These are phyloP conservation scores for Phalanger gymnotis DNA, from an alignment of 2,797 vertebrate species.

Conservation along the genomic window DNA sequence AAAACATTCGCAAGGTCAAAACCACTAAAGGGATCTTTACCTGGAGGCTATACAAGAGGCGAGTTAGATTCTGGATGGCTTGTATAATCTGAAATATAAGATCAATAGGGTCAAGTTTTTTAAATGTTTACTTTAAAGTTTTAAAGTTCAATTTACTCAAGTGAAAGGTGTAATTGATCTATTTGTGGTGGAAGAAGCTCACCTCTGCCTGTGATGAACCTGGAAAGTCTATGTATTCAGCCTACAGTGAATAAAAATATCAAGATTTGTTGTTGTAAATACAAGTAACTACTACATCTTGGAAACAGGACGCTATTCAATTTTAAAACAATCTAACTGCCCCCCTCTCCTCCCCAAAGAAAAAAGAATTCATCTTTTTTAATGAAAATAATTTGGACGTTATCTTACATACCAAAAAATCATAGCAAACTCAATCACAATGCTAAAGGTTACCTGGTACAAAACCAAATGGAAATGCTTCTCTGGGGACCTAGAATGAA, in stretches of 20 bases:
- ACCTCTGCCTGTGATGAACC: slow-evolving; percentile 84
- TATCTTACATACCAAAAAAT: not conserved
- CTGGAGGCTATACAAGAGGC: slow-evolving; percentile 96
- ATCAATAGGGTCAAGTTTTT: slow-evolving; percentile 70
- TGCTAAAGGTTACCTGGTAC: not conserved
- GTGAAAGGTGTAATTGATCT: not conserved
- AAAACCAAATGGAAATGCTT: not conserved
- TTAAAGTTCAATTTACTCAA: slow-evolving; percentile 12
- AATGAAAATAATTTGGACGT: not conserved
- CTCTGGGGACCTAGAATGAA: not conserved
- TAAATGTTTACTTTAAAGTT: slow-evolving; percentile 3
- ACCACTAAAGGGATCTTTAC: slow-evolving; percentile 83
- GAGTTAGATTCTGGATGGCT: slow-evolving; percentile 94
- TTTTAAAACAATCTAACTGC: not conserved
- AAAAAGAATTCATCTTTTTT: not conserved
- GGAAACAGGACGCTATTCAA: not conserved
- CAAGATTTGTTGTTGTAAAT: slow-evolving; percentile 5
- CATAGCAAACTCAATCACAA: not conserved
- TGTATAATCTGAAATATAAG: slow-evolving; percentile 90
- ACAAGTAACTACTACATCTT: slow-evolving; percentile 55
- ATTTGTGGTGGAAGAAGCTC: slow-evolving; percentile 68
- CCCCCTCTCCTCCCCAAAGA: not conserved
- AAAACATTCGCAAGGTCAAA: slow-evolving; percentile 58
- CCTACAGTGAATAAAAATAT: slow-evolving; percentile 81
- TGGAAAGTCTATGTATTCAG: slow-evolving; percentile 73